Evolutionary conservation across 2,888 invertebrate genomes (phyloP).

Genomic region (Ormyrus rosae): DNA sequence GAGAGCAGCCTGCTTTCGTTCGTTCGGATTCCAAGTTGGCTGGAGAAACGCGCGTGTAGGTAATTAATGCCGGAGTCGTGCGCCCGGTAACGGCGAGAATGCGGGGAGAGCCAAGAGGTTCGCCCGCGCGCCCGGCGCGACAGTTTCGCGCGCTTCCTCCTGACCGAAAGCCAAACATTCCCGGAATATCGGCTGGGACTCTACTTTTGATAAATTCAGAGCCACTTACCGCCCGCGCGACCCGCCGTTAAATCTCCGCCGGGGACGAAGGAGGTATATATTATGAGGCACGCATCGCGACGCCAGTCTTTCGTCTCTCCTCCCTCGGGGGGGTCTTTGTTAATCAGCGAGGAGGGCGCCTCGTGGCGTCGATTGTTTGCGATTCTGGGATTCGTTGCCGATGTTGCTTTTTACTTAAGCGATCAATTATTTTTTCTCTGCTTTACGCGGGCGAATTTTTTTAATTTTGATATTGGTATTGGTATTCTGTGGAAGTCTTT

Average conservation of each 20-base stretch:
- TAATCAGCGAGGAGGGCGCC: background rate
- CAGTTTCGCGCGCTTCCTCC: background rate
- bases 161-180: conserved; percentile 57
- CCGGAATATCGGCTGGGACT: conserved; percentile 12
- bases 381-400: too few relatives aligned
- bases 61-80: conserved; percentile 56
- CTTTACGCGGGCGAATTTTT: too few relatives aligned
- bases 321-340: background rate
- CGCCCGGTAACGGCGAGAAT: conserved; percentile 17
- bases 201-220: conserved; percentile 28
- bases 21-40: background rate
- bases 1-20: background rate
- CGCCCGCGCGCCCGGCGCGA: background rate
- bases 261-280: background rate
- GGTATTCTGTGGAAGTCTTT: too few relatives aligned
- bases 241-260: conserved; percentile 12
- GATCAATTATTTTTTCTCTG: too few relatives aligned
- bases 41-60: conserved; percentile 53
- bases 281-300: background rate
- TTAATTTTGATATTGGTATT: too few relatives aligned
- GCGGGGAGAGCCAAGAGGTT: conserved; percentile 55
- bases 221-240: conserved; percentile 4
- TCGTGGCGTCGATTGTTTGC: too few relatives aligned
- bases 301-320: background rate
- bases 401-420: too few relatives aligned